Evolutionary conservation across 35 echinoderm and acorn worm species (phyloP), one percentile per base, ranked within the genome.

Genomic region (Holothuria glaberrima): DNA sequence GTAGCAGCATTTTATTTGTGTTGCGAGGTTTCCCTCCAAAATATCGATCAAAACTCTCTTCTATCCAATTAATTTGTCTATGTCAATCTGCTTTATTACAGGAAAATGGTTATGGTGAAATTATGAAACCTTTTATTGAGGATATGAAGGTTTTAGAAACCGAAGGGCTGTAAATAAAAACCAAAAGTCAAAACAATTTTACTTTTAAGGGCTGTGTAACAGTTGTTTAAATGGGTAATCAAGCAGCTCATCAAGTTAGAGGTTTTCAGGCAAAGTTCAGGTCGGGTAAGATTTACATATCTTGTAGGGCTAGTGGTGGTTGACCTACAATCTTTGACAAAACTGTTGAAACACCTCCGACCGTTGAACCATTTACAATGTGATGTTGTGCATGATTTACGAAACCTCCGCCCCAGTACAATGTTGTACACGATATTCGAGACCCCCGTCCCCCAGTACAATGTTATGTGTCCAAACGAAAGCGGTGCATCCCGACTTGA

Each of bases 221-320:
- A 22, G 9, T 78, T 16, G 16, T 78, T 35, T 78, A 26, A 29
- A 21, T 24, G 24, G 73, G 41, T 34, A 78, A 78, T 24, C 33
- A 33, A 21, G 73, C 31, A 33, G 32, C 73, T 16, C 73, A 78
- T 48, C 31, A 78, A 34, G 18, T 78, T 10, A 34, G 73, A 78
- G 73, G 73, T 20, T 78, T 29, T 78, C 73, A 78, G 33, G 73
- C 41, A 18, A 26, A 78, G 20, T 78, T 41, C 16, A 78, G 24
- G 21, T 10, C 31, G 30, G 73, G 73, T 35, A 78, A 36, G 41
- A 28, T 78, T 13, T 78, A 34, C n/a, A 35, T 26, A 48, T 41
- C 21, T 41, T 78, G 73, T 78, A 78, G 20, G 31, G 16, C 44
- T 33, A 48, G 20, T 12, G n/a, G n/a, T n/a, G n/a, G n/a, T n/a